Evolutionary conservation across 2,797 vertebrate genomes (phyloP).

Genomic region (Melopsittacus undulatus): DNA sequence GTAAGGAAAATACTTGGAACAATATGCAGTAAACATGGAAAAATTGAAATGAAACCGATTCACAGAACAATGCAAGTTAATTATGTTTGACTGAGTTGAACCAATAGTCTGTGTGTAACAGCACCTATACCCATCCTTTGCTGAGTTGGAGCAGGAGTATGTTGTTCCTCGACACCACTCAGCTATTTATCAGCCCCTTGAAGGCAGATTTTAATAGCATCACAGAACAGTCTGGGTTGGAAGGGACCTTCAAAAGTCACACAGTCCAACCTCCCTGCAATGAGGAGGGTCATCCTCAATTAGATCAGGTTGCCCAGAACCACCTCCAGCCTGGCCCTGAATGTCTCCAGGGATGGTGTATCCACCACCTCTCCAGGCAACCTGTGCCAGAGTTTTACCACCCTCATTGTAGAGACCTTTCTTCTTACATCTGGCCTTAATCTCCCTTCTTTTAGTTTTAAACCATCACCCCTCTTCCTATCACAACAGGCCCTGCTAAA

Average conservation of each 20-base stretch:
- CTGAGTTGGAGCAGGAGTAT: no score
- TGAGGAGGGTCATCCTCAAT: not conserved
- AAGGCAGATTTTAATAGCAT: not conserved
- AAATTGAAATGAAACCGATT: not conserved
- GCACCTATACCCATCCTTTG: rapidly evolving
- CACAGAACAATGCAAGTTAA: rapidly evolving
- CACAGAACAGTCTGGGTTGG: not conserved
- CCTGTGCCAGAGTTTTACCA: not conserved
- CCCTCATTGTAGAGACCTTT: not conserved
- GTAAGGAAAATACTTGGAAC: not conserved
- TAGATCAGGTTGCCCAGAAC: not conserved
- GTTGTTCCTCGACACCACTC: not conserved
- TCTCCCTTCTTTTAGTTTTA: not conserved
- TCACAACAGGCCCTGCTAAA: not conserved
- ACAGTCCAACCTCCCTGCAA: not conserved
- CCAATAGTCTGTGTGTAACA: not conserved
- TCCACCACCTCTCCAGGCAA: not conserved
- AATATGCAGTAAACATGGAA: rapidly evolving
- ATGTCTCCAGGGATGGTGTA: not conserved
- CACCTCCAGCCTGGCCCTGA: not conserved
- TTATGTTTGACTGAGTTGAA: no score
- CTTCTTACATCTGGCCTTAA: not conserved
- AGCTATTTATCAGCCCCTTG: no score
- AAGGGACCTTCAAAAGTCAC: not conserved
- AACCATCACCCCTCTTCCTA: not conserved